A percentile compares a stretch with the other conserved stretches of the same genome.
phyloP scores from a whole-genome alignment of 2,113 vertebrate species.

The Mustela nigripes region DNA sequence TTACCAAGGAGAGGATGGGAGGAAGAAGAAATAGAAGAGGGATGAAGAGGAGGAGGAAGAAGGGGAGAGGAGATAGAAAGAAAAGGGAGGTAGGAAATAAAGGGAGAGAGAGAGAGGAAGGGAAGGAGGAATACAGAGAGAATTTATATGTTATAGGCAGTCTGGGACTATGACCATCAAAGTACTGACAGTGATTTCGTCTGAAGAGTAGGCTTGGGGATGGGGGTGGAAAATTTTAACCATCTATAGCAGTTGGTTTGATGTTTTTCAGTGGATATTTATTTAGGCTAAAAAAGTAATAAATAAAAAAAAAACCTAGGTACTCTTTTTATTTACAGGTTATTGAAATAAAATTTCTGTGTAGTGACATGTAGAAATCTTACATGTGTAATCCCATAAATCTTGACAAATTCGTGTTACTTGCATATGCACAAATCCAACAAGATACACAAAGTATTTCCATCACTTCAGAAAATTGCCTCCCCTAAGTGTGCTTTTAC shows the following conservation, averaged over 20 bases:
- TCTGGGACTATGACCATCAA: neutral
- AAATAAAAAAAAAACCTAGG: neutral
- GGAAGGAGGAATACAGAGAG: neutral
- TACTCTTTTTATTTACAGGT: neutral
- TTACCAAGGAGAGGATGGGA: neutral
- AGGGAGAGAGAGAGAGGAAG: too few species aligned
- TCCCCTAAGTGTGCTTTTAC: neutral
- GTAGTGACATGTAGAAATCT: neutral
- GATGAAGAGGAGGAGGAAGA: neutral
- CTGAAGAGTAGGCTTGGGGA: neutral
- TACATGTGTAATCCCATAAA: neutral
- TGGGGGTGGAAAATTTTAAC: neutral
- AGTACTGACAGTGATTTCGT: neutral
- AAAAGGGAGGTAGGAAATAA: neutral
- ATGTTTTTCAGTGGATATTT: neutral
- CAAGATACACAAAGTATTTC: neutral
- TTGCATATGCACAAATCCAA: neutral
- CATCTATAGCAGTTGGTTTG: neutral
- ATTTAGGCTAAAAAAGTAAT: neutral
- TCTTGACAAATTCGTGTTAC: neutral
- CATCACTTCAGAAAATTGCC: neutral
- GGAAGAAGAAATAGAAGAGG: neutral
- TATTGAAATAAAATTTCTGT: slow-evolving; percentile 26
- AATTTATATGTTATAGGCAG: neutral
- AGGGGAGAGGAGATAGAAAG: neutral